Percentiles rank a stretch among this genome's conserved stretches.
phyloP scores from a whole-genome alignment of 2,888 invertebrate genomes.

The Chalcosyrphus nemorum region DNA sequence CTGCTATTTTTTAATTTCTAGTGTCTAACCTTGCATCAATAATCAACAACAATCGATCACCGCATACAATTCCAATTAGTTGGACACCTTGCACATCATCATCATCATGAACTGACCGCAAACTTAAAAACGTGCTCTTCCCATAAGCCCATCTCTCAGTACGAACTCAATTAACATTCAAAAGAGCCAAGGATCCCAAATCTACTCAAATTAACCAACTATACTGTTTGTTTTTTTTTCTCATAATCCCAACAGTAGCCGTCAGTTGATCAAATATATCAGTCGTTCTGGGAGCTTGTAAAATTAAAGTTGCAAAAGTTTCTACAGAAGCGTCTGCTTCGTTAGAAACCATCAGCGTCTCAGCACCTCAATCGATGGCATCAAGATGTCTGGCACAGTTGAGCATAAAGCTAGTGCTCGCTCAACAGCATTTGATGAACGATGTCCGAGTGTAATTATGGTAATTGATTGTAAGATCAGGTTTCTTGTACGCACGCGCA shows the following conservation, averaged over 20 bases:
- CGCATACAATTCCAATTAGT: background rate
- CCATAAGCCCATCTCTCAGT: background rate
- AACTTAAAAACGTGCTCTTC: background rate
- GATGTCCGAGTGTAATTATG: conserved; percentile 55
- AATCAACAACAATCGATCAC: background rate
- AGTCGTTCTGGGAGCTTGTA: background rate
- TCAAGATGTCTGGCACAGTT: conserved; percentile 18
- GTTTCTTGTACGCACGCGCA: conserved; percentile 47
- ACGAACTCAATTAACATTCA: conserved; percentile 30
- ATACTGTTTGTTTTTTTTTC: no score
- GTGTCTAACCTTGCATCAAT: conserved; percentile 18
- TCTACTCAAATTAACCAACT: background rate
- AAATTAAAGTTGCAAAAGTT: background rate
- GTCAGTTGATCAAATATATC: background rate
- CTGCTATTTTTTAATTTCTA: background rate
- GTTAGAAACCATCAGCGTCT: background rate
- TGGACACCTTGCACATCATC: background rate
- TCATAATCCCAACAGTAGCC: background rate
- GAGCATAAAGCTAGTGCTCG: background rate
- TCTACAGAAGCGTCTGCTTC: background rate
- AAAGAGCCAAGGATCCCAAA: conserved; percentile 32
- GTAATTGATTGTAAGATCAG: conserved; percentile 62
- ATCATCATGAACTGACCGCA: background rate
- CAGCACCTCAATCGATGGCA: conserved; percentile 1
- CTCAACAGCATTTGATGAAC: conserved; percentile 41